phyloP scores from a whole-genome alignment of 2,888 invertebrate species.

The Catocala sponsa region DNA sequence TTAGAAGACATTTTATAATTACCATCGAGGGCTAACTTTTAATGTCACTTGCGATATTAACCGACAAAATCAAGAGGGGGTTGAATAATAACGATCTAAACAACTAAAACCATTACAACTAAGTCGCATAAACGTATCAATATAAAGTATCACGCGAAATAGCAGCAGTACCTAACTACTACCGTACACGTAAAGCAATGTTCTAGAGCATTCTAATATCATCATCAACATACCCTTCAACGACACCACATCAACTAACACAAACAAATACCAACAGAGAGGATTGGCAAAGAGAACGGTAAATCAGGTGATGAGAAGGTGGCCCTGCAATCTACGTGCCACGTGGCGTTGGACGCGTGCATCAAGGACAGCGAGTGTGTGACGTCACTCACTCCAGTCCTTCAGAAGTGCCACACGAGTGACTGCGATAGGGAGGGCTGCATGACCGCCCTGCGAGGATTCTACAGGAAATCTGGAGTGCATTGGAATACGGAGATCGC shows the following conservation, averaged over 20 bases:
- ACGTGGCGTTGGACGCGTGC: slow-evolving; percentile 94
- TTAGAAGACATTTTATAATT: too few species aligned
- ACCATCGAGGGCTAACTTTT: too few species aligned
- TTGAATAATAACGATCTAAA: too few species aligned
- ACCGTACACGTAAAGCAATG: too few species aligned
- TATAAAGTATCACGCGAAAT: too few species aligned
- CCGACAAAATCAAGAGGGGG: too few species aligned
- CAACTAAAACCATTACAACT: too few species aligned
- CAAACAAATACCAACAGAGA: slow-evolving; percentile 79
- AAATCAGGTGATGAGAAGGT: slow-evolving; percentile 87
- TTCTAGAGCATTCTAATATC: too few species aligned
- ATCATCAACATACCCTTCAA: slow-evolving; percentile 17
- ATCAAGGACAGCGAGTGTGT: slow-evolving; percentile 94
- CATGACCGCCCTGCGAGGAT: slow-evolving; percentile 95
- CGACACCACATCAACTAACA: slow-evolving; percentile 61
- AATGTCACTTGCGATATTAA: too few species aligned
- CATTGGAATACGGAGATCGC: slow-evolving; percentile 96
- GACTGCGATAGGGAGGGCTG: slow-evolving; percentile 95
- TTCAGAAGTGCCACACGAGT: slow-evolving; percentile 92
- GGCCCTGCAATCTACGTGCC: slow-evolving; percentile 94
- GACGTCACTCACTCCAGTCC: slow-evolving; percentile 93
- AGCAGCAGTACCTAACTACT: too few species aligned
- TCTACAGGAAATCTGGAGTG: slow-evolving; percentile 94
- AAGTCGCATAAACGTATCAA: too few species aligned
- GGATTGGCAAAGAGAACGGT: slow-evolving; percentile 87